phyloP scores from a whole-genome alignment of 2,888 invertebrate species.

The Autographa gamma region DNA sequence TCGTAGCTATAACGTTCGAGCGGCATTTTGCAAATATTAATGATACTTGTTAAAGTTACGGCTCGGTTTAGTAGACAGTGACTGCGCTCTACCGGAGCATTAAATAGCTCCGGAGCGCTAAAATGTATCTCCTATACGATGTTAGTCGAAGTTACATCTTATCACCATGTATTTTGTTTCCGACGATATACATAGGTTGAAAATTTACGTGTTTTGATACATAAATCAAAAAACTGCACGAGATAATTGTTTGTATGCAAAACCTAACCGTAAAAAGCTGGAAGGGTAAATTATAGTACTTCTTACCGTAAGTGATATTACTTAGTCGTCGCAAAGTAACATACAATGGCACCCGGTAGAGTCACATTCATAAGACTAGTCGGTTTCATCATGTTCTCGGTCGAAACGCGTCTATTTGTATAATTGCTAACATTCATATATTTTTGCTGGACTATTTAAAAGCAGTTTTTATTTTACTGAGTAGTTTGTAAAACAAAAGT shows the following conservation, averaged over 20 bases:
- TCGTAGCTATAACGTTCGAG: background rate
- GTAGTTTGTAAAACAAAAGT: background rate
- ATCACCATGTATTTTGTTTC: too few relatives aligned
- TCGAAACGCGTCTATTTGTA: background rate
- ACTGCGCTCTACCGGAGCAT: constrained; percentile 8
- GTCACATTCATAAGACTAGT: background rate
- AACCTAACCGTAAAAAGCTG: too few relatives aligned
- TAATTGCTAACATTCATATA: background rate
- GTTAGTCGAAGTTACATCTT: background rate
- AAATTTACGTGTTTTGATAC: too few relatives aligned
- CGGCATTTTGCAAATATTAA: background rate
- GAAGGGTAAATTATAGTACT: background rate
- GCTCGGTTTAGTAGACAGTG: constrained; percentile 8
- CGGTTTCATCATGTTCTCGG: background rate
- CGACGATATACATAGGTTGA: too few relatives aligned
- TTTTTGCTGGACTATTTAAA: background rate
- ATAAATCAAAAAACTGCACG: too few relatives aligned
- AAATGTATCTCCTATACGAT: background rate
- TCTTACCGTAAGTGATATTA: background rate
- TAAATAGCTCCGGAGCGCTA: constrained; percentile 4
- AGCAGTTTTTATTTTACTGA: background rate
- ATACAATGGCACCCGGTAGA: background rate
- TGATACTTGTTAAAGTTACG: constrained; percentile 8
- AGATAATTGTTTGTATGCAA: background rate
- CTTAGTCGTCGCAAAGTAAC: background rate